These are phyloP conservation scores for Illadopsis cleaveri DNA, from an alignment of 2,113 vertebrate species.

Conservation along the genomic window DNA sequence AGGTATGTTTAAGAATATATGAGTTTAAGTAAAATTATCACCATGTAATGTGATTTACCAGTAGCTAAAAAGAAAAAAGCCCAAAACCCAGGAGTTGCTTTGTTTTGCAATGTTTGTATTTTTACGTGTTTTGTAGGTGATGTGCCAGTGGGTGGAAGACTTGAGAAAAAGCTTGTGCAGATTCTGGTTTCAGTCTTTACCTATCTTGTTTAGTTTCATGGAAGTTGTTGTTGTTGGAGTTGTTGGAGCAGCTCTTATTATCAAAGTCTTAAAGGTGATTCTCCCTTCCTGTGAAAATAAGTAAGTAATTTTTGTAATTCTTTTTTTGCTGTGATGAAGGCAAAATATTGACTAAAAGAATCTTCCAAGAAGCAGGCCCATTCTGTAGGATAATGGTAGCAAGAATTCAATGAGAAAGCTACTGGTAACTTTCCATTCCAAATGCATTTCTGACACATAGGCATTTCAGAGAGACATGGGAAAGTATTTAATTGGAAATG, in stretches of 20 bases:
- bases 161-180: conserved; percentile 80
- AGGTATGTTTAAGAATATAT: not conserved
- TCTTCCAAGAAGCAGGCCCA: not conserved
- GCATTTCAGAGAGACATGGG: not conserved
- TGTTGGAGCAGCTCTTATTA: conserved; percentile 82
- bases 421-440: not conserved
- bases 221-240: conserved; percentile 87
- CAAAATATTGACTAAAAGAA: not conserved
- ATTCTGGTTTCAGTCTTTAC: conserved; percentile 85
- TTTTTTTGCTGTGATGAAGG: not conserved
- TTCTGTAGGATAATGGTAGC: not conserved
- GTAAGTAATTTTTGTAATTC: conserved; percentile 73
- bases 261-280: conserved; percentile 85
- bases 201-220: conserved; percentile 87
- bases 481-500: not conserved
- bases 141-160: conserved; percentile 90
- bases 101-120: not conserved
- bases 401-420: not conserved
- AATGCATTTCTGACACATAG: not conserved
- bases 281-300: conserved; percentile 86
- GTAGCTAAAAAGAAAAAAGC: not conserved
- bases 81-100: not conserved
- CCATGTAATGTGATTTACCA: not conserved
- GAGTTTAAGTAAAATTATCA: not conserved
- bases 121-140: conserved; percentile 75